phyloP scores from a whole-genome alignment of 2,113 vertebrate species.

The Odobenus rosmarus region DNA sequence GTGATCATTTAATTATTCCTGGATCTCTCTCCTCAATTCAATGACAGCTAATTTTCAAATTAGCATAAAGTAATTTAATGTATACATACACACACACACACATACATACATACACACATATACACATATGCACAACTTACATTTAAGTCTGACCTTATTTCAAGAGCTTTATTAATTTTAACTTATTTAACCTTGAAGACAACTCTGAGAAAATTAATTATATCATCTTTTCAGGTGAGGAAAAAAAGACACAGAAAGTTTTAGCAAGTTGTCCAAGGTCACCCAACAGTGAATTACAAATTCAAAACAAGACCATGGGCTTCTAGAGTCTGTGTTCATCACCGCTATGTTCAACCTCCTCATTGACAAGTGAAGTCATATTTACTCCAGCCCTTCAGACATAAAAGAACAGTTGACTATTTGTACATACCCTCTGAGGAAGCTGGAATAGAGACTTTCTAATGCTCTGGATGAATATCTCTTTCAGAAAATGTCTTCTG shows the following conservation, averaged over 20 bases:
- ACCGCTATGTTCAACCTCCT: rapidly evolving
- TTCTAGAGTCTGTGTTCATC: background rate
- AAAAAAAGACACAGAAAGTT: background rate
- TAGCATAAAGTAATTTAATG: background rate
- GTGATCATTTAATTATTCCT: background rate
- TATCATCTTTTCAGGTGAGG: background rate
- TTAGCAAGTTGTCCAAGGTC: background rate
- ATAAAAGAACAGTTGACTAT: background rate
- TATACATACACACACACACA: rapidly evolving
- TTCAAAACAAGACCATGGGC: background rate
- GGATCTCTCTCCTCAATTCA: background rate
- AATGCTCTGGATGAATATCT: background rate
- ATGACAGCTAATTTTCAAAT: background rate
- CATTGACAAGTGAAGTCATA: background rate
- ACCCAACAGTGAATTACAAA: background rate
- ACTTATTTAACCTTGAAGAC: background rate
- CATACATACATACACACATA: background rate
- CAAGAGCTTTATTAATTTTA: background rate
- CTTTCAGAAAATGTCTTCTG: background rate
- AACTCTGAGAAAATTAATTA: background rate
- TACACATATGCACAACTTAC: background rate
- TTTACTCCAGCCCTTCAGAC: background rate
- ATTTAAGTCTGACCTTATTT: background rate
- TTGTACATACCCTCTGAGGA: background rate
- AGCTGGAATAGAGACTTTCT: background rate